Conservation (phyloP, 2,113 vertebrate species). For the Archilochus colubris region DNA sequence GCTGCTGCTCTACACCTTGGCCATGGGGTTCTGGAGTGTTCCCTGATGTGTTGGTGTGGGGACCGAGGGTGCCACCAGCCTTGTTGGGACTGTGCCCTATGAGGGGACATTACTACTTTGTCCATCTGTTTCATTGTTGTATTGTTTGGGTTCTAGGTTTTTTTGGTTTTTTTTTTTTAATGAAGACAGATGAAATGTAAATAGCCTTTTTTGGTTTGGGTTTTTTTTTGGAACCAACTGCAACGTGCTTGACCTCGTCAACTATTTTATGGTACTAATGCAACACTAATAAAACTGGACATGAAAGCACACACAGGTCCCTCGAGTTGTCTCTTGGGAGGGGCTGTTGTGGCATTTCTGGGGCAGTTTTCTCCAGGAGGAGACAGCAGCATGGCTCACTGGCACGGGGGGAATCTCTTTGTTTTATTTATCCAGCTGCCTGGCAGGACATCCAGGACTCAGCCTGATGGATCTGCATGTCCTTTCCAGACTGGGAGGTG, state of each 20-base stretch:
- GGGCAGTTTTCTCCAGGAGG: background rate
- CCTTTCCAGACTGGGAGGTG: background rate
- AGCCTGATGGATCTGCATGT: background rate
- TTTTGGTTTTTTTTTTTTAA: background rate
- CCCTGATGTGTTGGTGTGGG: background rate
- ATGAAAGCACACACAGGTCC: conserved; percentile 60
- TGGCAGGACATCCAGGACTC: background rate
- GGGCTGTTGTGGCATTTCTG: background rate
- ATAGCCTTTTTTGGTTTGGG: conserved; percentile 27
- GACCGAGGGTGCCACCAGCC: background rate
- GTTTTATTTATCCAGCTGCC: background rate
- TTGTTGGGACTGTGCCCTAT: accelerated
- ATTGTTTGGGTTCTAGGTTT: conserved; percentile 54
- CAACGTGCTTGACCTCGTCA: conserved; percentile 64
- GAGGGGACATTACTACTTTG: background rate
- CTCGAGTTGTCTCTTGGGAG: conserved; percentile 1
- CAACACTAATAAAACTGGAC: conserved; percentile 78
- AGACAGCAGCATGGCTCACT: background rate
- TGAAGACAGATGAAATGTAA: conserved; percentile 64
- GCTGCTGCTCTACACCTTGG: background rate
- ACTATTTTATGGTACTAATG: conserved; percentile 76
- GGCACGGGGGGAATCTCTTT: accelerated
- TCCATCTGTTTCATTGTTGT: conserved; percentile 62
- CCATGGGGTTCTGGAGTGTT: accelerated
- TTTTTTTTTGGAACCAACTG: conserved; percentile 51